Percentiles rank a stretch among this genome's conserved stretches.
Evolutionary conservation across 2,797 vertebrate species (phyloP).

Genomic region (Manis javanica): DNA sequence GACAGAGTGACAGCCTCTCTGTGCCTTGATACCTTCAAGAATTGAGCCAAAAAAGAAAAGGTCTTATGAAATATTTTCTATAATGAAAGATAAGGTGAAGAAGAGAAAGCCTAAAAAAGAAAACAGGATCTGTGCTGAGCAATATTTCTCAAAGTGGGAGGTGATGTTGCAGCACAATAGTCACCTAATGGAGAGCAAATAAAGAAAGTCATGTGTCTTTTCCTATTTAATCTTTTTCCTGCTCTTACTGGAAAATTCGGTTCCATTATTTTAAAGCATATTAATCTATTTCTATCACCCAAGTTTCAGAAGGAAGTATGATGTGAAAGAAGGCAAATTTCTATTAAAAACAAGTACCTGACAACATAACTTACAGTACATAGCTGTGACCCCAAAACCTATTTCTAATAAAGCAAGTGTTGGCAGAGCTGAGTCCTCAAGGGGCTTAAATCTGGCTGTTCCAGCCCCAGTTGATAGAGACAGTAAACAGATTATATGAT

Average conservation of each 20-base stretch:
- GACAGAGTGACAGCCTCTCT: not conserved
- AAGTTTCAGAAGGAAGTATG: constrained; percentile 28
- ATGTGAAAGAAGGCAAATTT: constrained; percentile 30
- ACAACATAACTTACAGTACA: not conserved
- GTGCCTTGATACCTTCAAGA: not conserved
- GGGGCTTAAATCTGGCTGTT: not conserved
- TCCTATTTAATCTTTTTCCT: constrained; percentile 2
- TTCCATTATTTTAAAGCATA: not conserved
- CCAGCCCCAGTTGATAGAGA: not conserved
- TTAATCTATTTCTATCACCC: constrained; percentile 3
- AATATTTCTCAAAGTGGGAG: not conserved
- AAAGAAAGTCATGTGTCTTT: not conserved
- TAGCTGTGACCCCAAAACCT: not conserved
- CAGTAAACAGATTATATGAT: constrained; percentile 46
- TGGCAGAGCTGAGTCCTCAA: constrained; percentile 35
- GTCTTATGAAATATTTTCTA: not conserved
- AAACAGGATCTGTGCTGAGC: not conserved
- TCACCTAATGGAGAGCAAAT: not conserved
- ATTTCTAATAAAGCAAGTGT: constrained; percentile 59
- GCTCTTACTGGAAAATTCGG: not conserved
- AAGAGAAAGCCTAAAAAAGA: not conserved
- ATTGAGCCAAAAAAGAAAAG: not conserved
- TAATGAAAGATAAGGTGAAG: not conserved
- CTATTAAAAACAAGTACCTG: not conserved
- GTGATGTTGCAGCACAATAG: not conserved